Conservation (phyloP, 2,113 vertebrate genomes). For the Damaliscus lunatus region DNA sequence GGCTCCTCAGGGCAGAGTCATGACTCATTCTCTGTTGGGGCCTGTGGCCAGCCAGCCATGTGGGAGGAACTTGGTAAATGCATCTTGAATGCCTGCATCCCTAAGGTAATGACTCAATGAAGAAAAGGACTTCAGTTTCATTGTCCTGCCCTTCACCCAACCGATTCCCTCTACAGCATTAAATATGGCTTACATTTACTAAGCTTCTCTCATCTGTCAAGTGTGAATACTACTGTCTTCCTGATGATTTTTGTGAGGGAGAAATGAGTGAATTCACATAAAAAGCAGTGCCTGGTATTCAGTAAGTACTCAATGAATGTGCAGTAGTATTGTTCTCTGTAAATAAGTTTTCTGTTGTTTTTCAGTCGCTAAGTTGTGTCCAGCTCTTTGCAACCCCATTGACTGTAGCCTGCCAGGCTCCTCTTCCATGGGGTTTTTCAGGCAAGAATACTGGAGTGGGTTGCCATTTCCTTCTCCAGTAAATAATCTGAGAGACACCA, state of each 20-base stretch:
- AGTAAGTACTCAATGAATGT: background rate
- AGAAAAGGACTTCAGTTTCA: background rate
- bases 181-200: background rate
- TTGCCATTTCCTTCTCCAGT: background rate
- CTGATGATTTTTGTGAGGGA: background rate
- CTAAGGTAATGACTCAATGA: background rate
- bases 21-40: background rate
- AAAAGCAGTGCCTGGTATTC: background rate
- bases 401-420: background rate
- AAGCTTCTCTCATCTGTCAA: slow-evolving; percentile 1
- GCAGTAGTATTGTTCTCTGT: background rate
- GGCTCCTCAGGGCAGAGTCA: background rate
- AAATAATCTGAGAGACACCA: background rate
- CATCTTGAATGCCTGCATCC: background rate
- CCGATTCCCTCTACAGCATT: background rate
- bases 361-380: background rate
- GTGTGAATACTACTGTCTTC: background rate
- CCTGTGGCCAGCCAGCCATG: background rate
- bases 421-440: background rate
- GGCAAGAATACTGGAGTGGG: background rate
- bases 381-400: background rate
- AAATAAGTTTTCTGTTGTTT: background rate
- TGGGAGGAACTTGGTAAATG: background rate
- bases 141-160: background rate
- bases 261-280: background rate